Base-by-base conservation (phyloP, 2,888 invertebrate genomes). In the Dendrolimus pini region DNA sequence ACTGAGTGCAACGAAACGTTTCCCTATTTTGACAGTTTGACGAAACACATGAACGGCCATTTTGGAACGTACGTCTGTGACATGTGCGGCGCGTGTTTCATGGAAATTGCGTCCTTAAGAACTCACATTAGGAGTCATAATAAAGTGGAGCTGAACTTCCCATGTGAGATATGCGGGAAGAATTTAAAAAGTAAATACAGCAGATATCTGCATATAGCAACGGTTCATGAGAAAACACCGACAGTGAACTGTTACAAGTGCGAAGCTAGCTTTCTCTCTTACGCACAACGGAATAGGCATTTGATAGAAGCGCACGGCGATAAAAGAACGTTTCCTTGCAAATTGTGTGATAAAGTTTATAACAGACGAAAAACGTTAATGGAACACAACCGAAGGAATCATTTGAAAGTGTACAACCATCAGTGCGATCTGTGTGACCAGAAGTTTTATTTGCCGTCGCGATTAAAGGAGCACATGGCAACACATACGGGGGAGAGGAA, bases 401-500 rank as follows among this genome's bases (percentile, higher is more conserved):
- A 89, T 65, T 65, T 86, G 54, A 87, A 87, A 55, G 82, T 88
- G 0, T 81, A 82, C 52, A 66, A 81, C 12, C 89, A 89, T 57
- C 83, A 86, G 42, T 89, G 90, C 8, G 85, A 87, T 57, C 57
- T 87, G 41, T 89, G 89, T 52, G 89, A 88, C 7, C 85, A 87
- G 56, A 64, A 83, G 0, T 89, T 92, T 60, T 92, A 89, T 55
- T 63, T 89, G 0, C 91, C 91, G 0, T 85, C 88, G 0, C 60
- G 86, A 0, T 62, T 91, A 3, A 85, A 84, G 30, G 83, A 92
- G 7, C 92, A 92, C 55, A 88, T 91, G 81, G 86, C 87, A 0
- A 88, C 89, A 0, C 93, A 93, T 56, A 91, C 92, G 0, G 88
- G 91, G 0, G 92, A 92, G 30, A 84, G 91, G 64, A 87, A 88